Evolutionary conservation across 1,140 invertebrate species (phyloP), one percentile per base, ranked within the genome.

Genomic region (silkworm (Bombyx mori)): DNA sequence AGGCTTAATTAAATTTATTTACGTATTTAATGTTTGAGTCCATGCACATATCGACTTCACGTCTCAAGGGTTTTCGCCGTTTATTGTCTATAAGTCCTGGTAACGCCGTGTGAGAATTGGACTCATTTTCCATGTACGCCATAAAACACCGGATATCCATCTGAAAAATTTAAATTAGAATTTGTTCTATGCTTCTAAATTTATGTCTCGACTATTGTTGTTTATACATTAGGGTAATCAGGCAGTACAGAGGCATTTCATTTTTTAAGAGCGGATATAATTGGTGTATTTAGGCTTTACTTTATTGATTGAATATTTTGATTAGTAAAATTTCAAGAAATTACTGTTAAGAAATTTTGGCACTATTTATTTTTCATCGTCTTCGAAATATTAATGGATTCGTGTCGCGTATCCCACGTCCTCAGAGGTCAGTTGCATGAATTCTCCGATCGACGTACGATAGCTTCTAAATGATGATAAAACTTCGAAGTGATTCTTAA

Each of bases 371-470:
- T 61, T 46, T 56, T 48, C 58, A 52, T 54, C n/a, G 50, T 12
- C 42, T 42, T 45, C 8, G 60, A 42, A 57, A 54, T 8, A 26
- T 62, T 62, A 58, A 53, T 57, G 54, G 22, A 56, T 57, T 53
- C 61, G 26, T 6, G 18, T 35, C 61, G 46, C 57, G 55, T 60
- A 56, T 47, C 57, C 46, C 52, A 54, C 58, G 75, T 66, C 76
- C 70, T 77, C 71, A 70, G 54, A 61, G 66, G 71, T 65, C 55
- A 56, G 77, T 74, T 71, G 59, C 54, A 56, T 69, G 68, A 71
- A 71, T 74, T 71, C 59, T 63, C 63, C 68, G 62, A 68, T 65
- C n/a, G 58, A 51, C 62, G 66, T 69, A 63, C 68, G 53, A 68
- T 58, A 66, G 49, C 42, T 35, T 35, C 44, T 42, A 55, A 58